Base-by-base conservation (phyloP, 2,797 vertebrate species). In the Pipistrellus pygmaeus region DNA sequence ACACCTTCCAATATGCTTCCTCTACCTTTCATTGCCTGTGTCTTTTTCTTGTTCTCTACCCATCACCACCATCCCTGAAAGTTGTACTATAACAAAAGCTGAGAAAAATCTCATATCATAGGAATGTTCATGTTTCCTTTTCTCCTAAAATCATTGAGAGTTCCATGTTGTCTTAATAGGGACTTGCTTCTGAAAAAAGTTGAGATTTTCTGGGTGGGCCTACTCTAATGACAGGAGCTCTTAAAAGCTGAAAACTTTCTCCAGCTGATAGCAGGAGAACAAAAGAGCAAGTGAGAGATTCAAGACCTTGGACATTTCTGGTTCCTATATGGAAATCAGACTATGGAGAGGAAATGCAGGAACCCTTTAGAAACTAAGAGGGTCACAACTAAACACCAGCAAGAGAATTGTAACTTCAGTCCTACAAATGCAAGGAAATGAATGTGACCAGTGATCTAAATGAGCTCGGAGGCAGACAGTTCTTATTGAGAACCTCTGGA, bases 221-320 rank as follows among this genome's bases (percentile, higher is more conserved):
- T 68, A 77, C 68, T 62, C 8, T 85, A 89, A 84, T 88, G 10
- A 30, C 5, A 75, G 4, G 62, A 21, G 0, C 32, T 55, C 23
- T 57, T n/a, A 35, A 94, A 85, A 71, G 12, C 13, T 46, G 20
- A 86, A 14, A 86, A 86, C 21, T 62, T 86, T 90, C 35, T 78
- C 32, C 15, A 90, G 13, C 12, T 90, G 20, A 71, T 32, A 78
- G 30, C 20, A 76, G 27, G 44, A 80, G 15, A 92, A 32, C 51
- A 60, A 46, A 86, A 91, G 18, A 13, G 2, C 10, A 73, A 84
- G 15, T 32, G 12, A 73, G 15, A 64, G 20, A 93, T 57, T 85
- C 4, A 10, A 88, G 25, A 10, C 76, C 14, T 80, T 92, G 38
- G 15, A 25, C 44, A 27, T 27, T 83, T 17, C 30, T 77, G 21